Base-by-base conservation (phyloP, 35 echinoderm and acorn worm genomes). In the Hemicentrotus pulcherrimus region DNA sequence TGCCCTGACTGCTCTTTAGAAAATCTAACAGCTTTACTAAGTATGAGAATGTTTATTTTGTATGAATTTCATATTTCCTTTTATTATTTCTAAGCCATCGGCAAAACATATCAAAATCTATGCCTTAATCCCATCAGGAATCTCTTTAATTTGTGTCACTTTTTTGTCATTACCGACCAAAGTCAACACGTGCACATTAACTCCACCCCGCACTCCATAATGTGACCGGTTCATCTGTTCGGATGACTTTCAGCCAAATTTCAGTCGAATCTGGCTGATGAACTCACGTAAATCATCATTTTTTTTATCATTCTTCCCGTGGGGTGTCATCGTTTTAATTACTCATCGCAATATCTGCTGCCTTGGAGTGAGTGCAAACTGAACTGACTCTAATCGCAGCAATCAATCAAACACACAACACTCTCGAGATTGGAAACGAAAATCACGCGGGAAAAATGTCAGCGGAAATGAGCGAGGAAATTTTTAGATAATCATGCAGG, bases 251-350 rank as follows among this genome's bases (percentile, higher is more conserved):
- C 50, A 10, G 50, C 50, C 6, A n/a, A n/a, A n/a, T n/a, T n/a
- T n/a, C n/a, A 55, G 50, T 55, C 50, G 12, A 78, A 78, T 78
- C 65, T 28, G 0, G 24, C 65, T 28, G 6, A 78, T 7, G 65
- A 78, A 78, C n/a, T 8, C 65, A n/a, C 22, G 65, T n/a, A 78
- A 78, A 78, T 78, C 65, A 78, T 78, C 65, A 78, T 78, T n/a
- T 78, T 78, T n/a, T 78, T 78, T n/a, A 78, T 78, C 65, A 71
- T 71, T 28, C 61, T 28, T 24, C 65, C 65, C 65, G 6, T 78
- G 18, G 65, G 65, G 65, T 78, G 65, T 78, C 65, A 78, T 78
- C 65, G 65, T 78, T 78, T 78, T 78, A 78, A 78, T 78, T 78
- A 78, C 65, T 78, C 65, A 22, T 78, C 65, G 65, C 65, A 2